A percentile compares a stretch with the other conserved stretches of the same genome.
phyloP scores from a whole-genome alignment of 2,113 vertebrate species.

The Stegastes partitus region DNA sequence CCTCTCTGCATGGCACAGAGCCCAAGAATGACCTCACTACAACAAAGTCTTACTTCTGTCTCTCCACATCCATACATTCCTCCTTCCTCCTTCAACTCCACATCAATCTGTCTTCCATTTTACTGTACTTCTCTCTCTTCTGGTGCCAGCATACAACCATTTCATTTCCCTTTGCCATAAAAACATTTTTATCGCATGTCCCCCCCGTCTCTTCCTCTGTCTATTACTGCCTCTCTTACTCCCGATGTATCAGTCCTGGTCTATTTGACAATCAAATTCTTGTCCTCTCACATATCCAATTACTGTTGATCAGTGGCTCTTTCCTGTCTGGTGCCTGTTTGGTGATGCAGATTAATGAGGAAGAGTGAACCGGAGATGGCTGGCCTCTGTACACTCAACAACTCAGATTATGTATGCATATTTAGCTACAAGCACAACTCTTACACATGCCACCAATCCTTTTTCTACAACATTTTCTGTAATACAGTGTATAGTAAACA shows the following conservation, averaged over 20 bases:
- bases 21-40: conserved; percentile 74
- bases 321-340: conserved; percentile 33
- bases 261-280: conserved; percentile 27
- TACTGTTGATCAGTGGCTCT: conserved; percentile 24
- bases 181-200: conserved; percentile 40
- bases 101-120: conserved; percentile 30
- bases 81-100: conserved; percentile 15
- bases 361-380: conserved; percentile 45
- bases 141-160: conserved; percentile 23
- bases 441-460: neutral
- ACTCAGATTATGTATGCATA: conserved; percentile 9
- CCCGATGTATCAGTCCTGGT: conserved; percentile 24
- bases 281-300: conserved; percentile 44
- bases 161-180: conserved; percentile 28
- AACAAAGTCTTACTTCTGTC: conserved; percentile 40
- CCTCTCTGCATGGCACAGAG: conserved; percentile 23
- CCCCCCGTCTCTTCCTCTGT: neutral
- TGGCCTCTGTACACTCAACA: conserved; percentile 1
- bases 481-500: neutral
- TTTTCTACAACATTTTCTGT: neutral
- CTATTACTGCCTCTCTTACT: conserved; percentile 15
- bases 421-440: neutral
- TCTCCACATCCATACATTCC: conserved; percentile 23
- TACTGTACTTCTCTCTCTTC: conserved; percentile 27
- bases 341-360: conserved; percentile 58